A percentile compares a stretch with the other conserved stretches of the same genome.
phyloP scores from a whole-genome alignment of 2,888 invertebrate species.

The Cataglyphis livida region DNA sequence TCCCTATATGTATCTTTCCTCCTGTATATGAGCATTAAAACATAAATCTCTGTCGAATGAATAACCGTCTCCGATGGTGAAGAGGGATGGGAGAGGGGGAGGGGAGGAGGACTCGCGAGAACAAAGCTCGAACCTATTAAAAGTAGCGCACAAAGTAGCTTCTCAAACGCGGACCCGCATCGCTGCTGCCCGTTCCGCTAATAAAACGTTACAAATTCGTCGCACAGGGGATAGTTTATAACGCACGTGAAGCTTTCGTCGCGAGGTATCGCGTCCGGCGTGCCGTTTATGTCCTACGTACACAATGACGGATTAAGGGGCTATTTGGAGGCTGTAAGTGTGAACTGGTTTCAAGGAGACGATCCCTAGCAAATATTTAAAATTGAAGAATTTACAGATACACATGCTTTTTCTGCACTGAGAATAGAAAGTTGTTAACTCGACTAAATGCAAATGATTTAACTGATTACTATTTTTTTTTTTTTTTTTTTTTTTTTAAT shows the following conservation, averaged over 20 bases:
- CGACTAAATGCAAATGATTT: too few relatives aligned
- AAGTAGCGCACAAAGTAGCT: conserved; percentile 72
- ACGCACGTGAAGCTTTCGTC: conserved; percentile 77
- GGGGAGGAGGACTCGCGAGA: conserved; percentile 65
- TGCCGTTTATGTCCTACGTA: conserved; percentile 56
- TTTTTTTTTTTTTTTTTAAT: too few relatives aligned
- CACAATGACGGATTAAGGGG: conserved; percentile 25
- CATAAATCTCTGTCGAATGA: conserved; percentile 82
- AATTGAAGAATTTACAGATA: not conserved
- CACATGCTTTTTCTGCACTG: not conserved
- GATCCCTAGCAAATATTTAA: not conserved
- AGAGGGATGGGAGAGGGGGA: not conserved
- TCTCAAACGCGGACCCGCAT: conserved; percentile 53
- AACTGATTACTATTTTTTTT: too few relatives aligned
- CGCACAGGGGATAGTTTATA: conserved; percentile 82
- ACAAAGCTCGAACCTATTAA: conserved; percentile 81
- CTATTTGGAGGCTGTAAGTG: not conserved
- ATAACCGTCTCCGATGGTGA: conserved; percentile 76
- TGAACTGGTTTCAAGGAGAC: not conserved
- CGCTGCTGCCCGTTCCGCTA: conserved; percentile 76
- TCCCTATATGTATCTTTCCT: conserved; percentile 59
- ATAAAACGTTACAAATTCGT: conserved; percentile 85
- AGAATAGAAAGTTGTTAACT: too few relatives aligned
- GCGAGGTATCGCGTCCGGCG: conserved; percentile 64
- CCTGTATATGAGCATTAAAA: conserved; percentile 65